Evolutionary conservation across 2,113 vertebrate genomes (phyloP), one percentile per base, ranked within the genome.

Genomic region (Pituophis catenifer): DNA sequence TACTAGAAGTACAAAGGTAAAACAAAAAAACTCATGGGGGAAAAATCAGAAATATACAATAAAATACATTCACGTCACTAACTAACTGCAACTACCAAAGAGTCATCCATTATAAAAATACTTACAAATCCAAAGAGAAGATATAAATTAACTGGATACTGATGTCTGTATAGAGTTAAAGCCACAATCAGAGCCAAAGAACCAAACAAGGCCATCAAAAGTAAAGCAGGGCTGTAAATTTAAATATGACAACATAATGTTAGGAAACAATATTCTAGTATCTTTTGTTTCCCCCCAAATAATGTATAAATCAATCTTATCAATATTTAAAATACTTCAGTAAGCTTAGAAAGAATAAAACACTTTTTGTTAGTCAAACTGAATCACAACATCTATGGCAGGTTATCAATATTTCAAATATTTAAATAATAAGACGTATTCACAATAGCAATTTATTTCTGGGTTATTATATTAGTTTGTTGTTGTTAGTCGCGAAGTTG

Each of bases 51-150:
- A 29, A 9, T 29, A 54, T 23, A 92, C 70, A 87, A 50, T 38
- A 55, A 44, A 92, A 24, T 88, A 65, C 13, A 33, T 54, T 92
- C 75, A 57, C 19, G 2, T 12, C 29, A 50, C 12, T 65, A 55
- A 89, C 24, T 4, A 89, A n/a, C 62, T 55, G 52, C 8, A 65
- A 88, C 58, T 29, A 55, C 9, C 44, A 50, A 48, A 91, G 26
- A 91, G 1, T 0, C 3, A 21, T 53, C 0, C 1, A 91, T 21
- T 81, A 50, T 88, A 38, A 3, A 86, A 96, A 92, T 96, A 98
- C 99, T 99, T 97, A 99, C 99, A 97, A 99, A 99, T 94, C 97
- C 97, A 94, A 99, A 97, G 33, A 99, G 98, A 94, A 99, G 98
- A 97, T 99, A 99, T 70, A 99, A 98, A 96, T 99, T 99, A 97